phyloP scores from a whole-genome alignment of 2,113 vertebrate genomes.

The Meleagris gallopavo region DNA sequence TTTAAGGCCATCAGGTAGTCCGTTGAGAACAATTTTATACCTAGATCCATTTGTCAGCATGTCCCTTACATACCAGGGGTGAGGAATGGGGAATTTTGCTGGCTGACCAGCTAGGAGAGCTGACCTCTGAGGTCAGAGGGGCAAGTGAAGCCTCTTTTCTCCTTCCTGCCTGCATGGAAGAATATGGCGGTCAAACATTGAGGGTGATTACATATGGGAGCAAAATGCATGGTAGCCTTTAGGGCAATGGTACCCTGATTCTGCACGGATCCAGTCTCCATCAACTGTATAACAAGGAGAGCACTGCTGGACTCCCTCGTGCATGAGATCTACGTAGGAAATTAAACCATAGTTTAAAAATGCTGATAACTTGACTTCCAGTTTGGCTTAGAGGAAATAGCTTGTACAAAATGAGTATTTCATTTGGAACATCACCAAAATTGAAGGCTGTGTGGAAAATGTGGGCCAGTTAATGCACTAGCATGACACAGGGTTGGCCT shows the following conservation, averaged over 20 bases:
- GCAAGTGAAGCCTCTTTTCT: slow-evolving; percentile 78
- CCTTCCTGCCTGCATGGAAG: slow-evolving; percentile 83
- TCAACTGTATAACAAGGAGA: slow-evolving; percentile 18
- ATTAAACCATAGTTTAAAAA: background rate
- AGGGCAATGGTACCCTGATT: background rate
- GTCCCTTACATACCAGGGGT: slow-evolving; percentile 76
- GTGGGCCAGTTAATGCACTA: background rate
- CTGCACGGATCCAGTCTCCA: background rate
- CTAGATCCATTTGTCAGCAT: slow-evolving; percentile 56
- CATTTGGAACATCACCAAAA: background rate
- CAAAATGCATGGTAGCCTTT: background rate
- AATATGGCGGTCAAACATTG: slow-evolving; percentile 78
- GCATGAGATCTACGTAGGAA: background rate
- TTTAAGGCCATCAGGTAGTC: slow-evolving; percentile 73
- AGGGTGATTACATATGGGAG: slow-evolving; percentile 77
- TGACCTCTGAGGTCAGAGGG: slow-evolving; percentile 83
- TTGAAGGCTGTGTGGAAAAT: background rate
- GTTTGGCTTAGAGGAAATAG: background rate
- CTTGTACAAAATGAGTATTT: background rate
- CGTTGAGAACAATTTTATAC: slow-evolving; percentile 56
- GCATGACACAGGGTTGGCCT: background rate
- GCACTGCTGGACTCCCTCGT: background rate
- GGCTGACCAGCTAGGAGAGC: slow-evolving; percentile 75
- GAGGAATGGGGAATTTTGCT: slow-evolving; percentile 83
- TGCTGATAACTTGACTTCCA: background rate